Conservation (phyloP, 1,140 invertebrate species). For the Aleiodes sp. region DNA sequence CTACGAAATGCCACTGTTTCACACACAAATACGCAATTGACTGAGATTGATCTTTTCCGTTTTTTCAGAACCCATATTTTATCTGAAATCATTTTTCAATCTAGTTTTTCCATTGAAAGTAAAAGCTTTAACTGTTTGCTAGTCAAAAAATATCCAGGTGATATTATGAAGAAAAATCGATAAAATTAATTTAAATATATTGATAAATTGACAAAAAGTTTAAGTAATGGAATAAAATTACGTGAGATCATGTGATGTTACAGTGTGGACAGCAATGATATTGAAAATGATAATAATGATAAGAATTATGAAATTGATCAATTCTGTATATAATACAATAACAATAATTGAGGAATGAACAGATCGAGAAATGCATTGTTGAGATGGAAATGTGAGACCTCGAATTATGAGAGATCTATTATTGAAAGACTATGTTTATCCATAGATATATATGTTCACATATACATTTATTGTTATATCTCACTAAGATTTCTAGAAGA, state of each 20-base stretch:
- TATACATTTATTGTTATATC: slow-evolving; percentile 23
- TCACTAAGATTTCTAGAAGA: not conserved
- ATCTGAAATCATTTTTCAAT: not conserved
- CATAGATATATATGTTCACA: slow-evolving; percentile 2
- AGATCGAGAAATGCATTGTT: not conserved
- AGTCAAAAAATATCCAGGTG: slow-evolving; percentile 11
- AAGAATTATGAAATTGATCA: slow-evolving; percentile 41
- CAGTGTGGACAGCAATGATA: slow-evolving; percentile 34
- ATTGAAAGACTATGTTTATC: not conserved
- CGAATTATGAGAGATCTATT: not conserved
- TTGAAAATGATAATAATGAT: slow-evolving; percentile 16
- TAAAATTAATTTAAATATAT: not conserved
- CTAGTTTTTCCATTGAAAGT: not conserved
- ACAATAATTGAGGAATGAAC: slow-evolving; percentile 35
- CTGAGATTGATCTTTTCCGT: not conserved
- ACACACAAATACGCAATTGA: slow-evolving; percentile 14
- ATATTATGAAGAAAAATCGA: not conserved
- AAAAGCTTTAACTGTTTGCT: slow-evolving; percentile 16
- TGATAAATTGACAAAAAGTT: not conserved
- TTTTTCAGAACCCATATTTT: slow-evolving; percentile 10
- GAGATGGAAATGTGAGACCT: not conserved
- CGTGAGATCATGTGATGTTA: slow-evolving; percentile 15
- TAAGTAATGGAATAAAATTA: not conserved
- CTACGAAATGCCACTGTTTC: not conserved
- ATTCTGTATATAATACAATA: slow-evolving; percentile 63